Base-by-base conservation (phyloP, 2,888 invertebrate genomes). In the Diplazon laetatorius region DNA sequence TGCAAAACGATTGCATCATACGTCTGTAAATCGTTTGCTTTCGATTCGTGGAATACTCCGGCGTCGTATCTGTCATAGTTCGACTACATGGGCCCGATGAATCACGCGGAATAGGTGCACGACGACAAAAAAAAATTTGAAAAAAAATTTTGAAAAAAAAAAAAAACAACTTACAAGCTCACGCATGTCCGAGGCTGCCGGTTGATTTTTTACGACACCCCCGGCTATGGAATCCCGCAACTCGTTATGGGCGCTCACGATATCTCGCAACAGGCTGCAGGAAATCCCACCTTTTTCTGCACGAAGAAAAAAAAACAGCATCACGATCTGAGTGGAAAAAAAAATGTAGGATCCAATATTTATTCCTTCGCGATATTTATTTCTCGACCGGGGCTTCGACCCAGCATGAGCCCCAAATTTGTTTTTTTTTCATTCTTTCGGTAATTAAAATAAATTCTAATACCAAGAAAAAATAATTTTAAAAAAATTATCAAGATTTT, bases 171-270 rank as follows among this genome's bases (percentile, higher is more conserved):
- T 5, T 63, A 82, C 82, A 91, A 93, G 89, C 83, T 92, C 92
- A 6, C 92, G 91, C 92, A 93, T 92, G 80, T 92, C 92, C 1
- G 91, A 87, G 0, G 92, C 92, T 0, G 92, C 89, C 1, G 93
- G 92, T 82, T 92, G 92, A 0, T 92, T 92, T 0, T 92, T 90
- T 78, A 92, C 92, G 30, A 92, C 84, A 0, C 92, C 92, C 91
- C 91, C 89, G 0, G 92, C 92, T 48, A 93, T 91, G 76, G 91
- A 91, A 80, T 92, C 92, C 65, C 93, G 89, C 63, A 92, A 91
- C 44, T 92, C 88, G 83, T 92, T 93, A 78, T 93, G 92, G 76
- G 87, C 90, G 79, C 55, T 42, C 18, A 81, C 22, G 20, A 81
- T 81, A 9, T 80, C 74, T 9, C 59, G 44, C 69, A 72, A 72